Base-by-base conservation (phyloP, 2,888 invertebrate genomes). In the Agriopis marginaria region DNA sequence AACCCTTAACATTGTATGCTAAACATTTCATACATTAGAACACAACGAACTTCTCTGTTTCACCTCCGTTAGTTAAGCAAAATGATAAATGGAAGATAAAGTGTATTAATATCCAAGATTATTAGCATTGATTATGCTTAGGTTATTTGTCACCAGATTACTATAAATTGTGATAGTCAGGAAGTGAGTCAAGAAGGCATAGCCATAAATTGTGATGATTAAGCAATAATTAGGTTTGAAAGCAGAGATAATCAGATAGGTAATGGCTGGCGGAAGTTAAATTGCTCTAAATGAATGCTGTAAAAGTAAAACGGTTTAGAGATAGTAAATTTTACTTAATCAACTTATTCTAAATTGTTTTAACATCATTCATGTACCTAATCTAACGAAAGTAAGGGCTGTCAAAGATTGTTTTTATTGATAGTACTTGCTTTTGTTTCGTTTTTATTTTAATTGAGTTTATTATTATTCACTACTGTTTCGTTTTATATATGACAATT, bases 61-160 rank as follows among this genome's bases (percentile, higher is more conserved):
- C 5, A 32, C 32, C 5, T 32, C 5, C 32, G 32, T 32, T 32
- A 32, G 32, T 32, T 32, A 1, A 32, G 42, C 8, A 42, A 42
- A 47, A 47, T 50, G 50, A 50, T 17, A 17, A 50, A 50, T 32
- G 32, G 5, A 32, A 32, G 32, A 3, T 32, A 32, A 32, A 32
- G 5, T 32, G 32, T 4, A 32, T 32, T 32, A 32, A 32, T 32
- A 0, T 5, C 32, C 32, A 32, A 32, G 32, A 32, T 32, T 32
- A 32, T 32, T 32, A 32, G 32, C 32, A 32, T 32, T 32, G 1
- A 32, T 32, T 32, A 32, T 75, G 11, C 23, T 73, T 78, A 81
- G 81, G 78, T 75, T 81, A 82, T 81, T 82, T 64, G 70, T 71
- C 68, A 71, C 5, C 8, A 49, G 63, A 60, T 66, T 53, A 51